Base-by-base conservation (phyloP, 2,888 invertebrate species). In the Chromoteleia sp. region DNA sequence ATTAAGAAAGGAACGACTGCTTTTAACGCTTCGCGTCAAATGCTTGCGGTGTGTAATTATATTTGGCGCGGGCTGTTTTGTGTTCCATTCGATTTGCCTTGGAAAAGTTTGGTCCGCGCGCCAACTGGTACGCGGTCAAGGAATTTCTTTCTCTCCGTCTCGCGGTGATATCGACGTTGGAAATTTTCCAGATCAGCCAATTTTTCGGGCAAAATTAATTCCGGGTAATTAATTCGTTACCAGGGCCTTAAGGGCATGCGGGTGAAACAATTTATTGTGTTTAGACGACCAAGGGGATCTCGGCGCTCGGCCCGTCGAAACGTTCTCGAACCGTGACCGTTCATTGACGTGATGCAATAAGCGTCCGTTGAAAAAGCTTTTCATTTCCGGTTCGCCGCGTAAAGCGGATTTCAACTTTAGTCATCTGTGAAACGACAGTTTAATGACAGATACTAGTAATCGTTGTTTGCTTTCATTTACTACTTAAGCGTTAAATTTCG, bases 191-290 rank as follows among this genome's bases (percentile, higher is more conserved):
- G 73, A 68, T 65, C 52, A 21, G 33, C 33, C 76, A 25, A 77
- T 73, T 76, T 41, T 50, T 43, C n/a, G 41, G 33, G 41, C 39
- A 50, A 45, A 79, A 71, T 75, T 73, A 70, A 76, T 79, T 82
- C 68, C 56, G 52, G 61, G 43, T 63, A 79, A 77, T 82, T 82
- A 75, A 75, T 82, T 78, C 76, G 56, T 67, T 71, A 74, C 25
- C 73, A 54, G 63, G 39, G 36, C 56, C 67, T 63, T 56, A 61
- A 33, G 45, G 67, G 54, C 30, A 50, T 21, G 29, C 58, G 54
- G 12, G 39, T 19, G 33, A 73, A 36, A 21, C 61, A 15, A 77
- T 80, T 83, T 81, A 43, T 80, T 75, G 58, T 50, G 45, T 65
- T 54, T 52, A 59, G 54, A 58, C 33, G 45, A 54, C 6, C 36